Base-by-base conservation (phyloP, 2,113 vertebrate species). In the Corapipo altera region DNA sequence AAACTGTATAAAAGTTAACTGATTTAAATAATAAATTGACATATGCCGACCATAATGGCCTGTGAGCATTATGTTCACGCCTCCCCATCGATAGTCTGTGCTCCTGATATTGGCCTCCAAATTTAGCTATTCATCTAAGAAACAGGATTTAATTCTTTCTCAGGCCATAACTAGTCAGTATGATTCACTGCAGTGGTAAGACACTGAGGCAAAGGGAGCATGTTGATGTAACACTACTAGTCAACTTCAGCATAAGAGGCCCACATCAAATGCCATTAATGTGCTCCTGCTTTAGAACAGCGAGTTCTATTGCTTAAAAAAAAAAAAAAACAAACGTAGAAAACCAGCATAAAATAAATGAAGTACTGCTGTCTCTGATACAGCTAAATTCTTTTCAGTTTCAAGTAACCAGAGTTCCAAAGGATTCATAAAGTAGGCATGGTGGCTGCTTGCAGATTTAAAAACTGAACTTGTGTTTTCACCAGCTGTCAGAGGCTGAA, bases 251-350 rank as follows among this genome's bases (percentile, higher is more conserved):
- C 21, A 9, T 23, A 39, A 39, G 35, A 41, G 33, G 59, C 59
- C 33, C 0, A 1, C 8, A 8, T 15, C 13, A n/a, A n/a, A 20
- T 11, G 23, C n/a, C 23, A 12, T 26, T 23, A 55, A 39, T 2
- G 14, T 2, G 6, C 70, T 73, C 48, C 41, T 33, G 32, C 43
- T 62, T 41, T 65, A 41, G 62, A 43, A 43, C 24, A 46, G 35
- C 1, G 23, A 44, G 23, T 26, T 11, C 37, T 32, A 11, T 23
- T 15, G 19, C n/a, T 75, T 21, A 32, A 39, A 51, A 58, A 77
- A 49, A 6, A 39, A 41, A 46, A 46, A 8, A 46, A 9, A 7
- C 18, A 28, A 5, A 28, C 1, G 3, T 26, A 30, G 30, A 43
- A 48, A 52, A 32, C 3, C 18, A 33, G 11, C 33, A 41, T 11